These are phyloP conservation scores for Lagopus muta DNA, from an alignment of 2,113 vertebrate genomes.

Conservation along the genomic window DNA sequence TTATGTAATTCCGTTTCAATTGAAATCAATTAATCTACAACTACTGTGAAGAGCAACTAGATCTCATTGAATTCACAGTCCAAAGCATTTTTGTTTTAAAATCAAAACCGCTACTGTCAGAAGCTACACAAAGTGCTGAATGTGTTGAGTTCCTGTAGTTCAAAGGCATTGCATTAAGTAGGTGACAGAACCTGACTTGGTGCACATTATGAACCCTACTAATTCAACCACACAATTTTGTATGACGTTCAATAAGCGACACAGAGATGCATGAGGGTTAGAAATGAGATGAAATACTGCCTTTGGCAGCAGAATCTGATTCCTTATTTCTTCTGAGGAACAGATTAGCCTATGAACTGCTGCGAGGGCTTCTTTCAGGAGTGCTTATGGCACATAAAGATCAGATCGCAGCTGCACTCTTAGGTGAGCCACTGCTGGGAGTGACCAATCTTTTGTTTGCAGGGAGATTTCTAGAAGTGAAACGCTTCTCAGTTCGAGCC, in stretches of 20 bases:
- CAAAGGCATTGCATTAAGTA: not conserved
- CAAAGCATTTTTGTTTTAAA: not conserved
- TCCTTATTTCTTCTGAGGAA: not conserved
- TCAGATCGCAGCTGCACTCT: too few relatives aligned
- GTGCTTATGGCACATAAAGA: not conserved
- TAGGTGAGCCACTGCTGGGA: not conserved
- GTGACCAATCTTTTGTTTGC: not conserved
- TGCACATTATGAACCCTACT: not conserved
- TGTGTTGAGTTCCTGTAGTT: not conserved
- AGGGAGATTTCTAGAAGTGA: not conserved
- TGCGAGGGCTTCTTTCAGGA: not conserved
- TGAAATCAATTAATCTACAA: not conserved
- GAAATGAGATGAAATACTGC: not conserved
- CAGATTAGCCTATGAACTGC: not conserved
- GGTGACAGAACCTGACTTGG: not conserved
- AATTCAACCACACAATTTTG: not conserved
- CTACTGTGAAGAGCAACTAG: not conserved
- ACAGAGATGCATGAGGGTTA: not conserved
- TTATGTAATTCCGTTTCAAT: not conserved
- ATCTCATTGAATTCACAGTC: not conserved
- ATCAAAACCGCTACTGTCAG: not conserved
- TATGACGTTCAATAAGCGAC: not conserved
- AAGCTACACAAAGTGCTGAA: not conserved
- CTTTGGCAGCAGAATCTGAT: not conserved
- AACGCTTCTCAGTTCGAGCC: not conserved